phyloP scores from a whole-genome alignment of 2,113 vertebrate genomes.

The Reinhardtius hippoglossoides region DNA sequence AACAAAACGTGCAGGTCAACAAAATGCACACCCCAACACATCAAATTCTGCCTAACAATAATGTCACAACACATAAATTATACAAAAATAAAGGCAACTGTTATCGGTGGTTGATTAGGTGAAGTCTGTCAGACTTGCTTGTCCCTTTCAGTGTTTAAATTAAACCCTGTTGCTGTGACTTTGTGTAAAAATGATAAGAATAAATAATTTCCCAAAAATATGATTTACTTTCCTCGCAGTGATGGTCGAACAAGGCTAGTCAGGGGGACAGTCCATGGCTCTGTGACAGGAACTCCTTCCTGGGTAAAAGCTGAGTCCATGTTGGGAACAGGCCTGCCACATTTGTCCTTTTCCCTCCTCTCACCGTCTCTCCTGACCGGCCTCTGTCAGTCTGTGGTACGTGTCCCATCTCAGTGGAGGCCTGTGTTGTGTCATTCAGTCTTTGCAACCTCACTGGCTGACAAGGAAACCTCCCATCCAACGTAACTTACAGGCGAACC shows the following conservation, averaged over 20 bases:
- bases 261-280: constrained; percentile 53
- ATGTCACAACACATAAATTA: constrained; percentile 60
- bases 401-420: constrained; percentile 25
- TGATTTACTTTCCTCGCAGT: constrained; percentile 37
- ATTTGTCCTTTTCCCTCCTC: background rate
- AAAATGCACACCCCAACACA: constrained; percentile 20
- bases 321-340: constrained; percentile 74
- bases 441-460: constrained; percentile 83
- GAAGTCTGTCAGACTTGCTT: constrained; percentile 38
- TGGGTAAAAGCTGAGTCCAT: constrained; percentile 76
- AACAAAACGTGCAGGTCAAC: constrained; percentile 23
- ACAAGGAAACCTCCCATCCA: constrained; percentile 91
- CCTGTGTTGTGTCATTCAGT: constrained; percentile 13
- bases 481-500: constrained; percentile 96
- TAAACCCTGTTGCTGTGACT: constrained; percentile 48
- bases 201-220: constrained; percentile 67
- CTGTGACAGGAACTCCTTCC: constrained; percentile 64
- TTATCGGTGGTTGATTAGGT: constrained; percentile 46
- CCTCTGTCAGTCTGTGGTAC: too few relatives aligned
- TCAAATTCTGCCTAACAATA: constrained; percentile 18
- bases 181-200: constrained; percentile 66
- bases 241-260: constrained; percentile 48
- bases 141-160: constrained; percentile 31
- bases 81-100: constrained; percentile 81
- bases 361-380: background rate